Evolutionary conservation across 2,797 vertebrate species (phyloP).

Genomic region (Dryobates pubescens): DNA sequence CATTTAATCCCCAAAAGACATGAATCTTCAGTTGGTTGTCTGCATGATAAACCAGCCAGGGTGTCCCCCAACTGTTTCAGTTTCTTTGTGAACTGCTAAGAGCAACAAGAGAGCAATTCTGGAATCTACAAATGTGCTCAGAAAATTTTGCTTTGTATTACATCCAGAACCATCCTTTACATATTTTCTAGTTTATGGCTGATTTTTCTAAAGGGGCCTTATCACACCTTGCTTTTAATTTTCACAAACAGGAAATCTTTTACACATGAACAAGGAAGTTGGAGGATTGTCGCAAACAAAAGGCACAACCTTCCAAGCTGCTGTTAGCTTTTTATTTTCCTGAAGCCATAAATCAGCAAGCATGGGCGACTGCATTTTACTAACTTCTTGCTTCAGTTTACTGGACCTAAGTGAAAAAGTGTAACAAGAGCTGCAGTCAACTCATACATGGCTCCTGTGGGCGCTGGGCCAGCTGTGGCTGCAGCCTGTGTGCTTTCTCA

Average conservation of each 20-base stretch:
- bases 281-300: conserved; percentile 56
- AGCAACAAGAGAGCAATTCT: not conserved
- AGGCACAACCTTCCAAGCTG: conserved; percentile 25
- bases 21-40: not conserved
- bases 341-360: conserved; percentile 57
- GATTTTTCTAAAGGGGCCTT: not conserved
- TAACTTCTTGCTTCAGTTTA: conserved; percentile 37
- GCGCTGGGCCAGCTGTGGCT: not conserved
- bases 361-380: conserved; percentile 15
- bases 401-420: not conserved
- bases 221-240: conserved; percentile 19
- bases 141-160: not conserved
- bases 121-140: not conserved
- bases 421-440: conserved; percentile 46
- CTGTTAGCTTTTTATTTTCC: conserved; percentile 55
- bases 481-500: not conserved
- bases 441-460: not conserved
- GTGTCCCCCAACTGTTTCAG: not conserved
- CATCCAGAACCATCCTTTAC: not conserved
- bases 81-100: not conserved
- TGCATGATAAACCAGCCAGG: not conserved
- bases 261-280: conserved; percentile 38
- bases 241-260: conserved; percentile 59
- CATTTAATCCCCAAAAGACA: not conserved
- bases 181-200: not conserved